Conservation (phyloP, 2,888 invertebrate species). For the Sarcophaga variegata region DNA sequence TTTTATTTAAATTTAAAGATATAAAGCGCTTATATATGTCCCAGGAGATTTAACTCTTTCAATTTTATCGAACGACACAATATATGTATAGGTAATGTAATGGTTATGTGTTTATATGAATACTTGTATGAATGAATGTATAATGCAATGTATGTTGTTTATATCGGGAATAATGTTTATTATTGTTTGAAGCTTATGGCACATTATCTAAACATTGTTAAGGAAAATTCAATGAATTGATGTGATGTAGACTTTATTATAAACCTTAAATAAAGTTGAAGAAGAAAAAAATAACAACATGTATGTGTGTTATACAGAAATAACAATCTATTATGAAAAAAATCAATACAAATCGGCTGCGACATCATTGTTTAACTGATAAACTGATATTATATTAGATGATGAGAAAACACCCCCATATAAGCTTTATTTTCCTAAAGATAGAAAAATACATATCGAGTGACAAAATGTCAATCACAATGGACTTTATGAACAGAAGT, state of each 20-base stretch:
- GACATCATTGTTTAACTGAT: not conserved
- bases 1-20: too few relatives aligned
- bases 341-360: constrained; percentile 2
- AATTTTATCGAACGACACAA: not conserved
- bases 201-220: constrained; percentile 63
- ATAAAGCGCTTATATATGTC: too few relatives aligned
- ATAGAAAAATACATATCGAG: not conserved
- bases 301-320: not conserved
- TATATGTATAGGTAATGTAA: not conserved
- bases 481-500: not conserved
- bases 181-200: constrained; percentile 57
- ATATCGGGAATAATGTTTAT: constrained; percentile 53
- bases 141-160: constrained; percentile 24
- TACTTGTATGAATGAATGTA: not conserved
- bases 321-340: constrained; percentile 16
- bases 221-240: constrained; percentile 53
- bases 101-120: not conserved
- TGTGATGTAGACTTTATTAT: constrained; percentile 37
- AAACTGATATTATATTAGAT: constrained; percentile 7
- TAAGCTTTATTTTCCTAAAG: too few relatives aligned
- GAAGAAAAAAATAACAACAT: not conserved
- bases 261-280: constrained; percentile 19
- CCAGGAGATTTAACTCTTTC: not conserved
- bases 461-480: constrained; percentile 40
- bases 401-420: not conserved